Conservation (phyloP, 2,113 vertebrate species). For the Chascanopsetta lugubris region DNA sequence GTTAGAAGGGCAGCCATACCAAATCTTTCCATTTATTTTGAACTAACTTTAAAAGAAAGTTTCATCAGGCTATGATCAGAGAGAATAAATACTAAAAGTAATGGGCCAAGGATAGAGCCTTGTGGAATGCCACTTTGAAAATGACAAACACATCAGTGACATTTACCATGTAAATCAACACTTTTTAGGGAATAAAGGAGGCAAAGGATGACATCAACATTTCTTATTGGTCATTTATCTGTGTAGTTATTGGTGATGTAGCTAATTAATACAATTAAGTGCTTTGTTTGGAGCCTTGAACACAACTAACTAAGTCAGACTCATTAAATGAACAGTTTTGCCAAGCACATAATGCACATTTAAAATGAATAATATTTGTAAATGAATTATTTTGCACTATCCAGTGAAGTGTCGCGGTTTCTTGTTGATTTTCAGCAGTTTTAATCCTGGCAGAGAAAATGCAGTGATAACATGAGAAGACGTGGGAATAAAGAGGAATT, state of each 20-base stretch:
- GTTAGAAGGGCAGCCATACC: too few species aligned
- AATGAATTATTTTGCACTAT: too few species aligned
- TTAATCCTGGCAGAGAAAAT: conserved; percentile 24
- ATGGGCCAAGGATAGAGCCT: neutral
- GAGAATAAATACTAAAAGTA: neutral
- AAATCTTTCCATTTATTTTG: too few species aligned
- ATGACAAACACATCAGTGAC: neutral
- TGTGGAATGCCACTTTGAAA: conserved; percentile 4
- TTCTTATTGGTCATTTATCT: neutral
- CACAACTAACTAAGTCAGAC: too few species aligned
- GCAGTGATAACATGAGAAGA: conserved; percentile 3
- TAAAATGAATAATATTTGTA: too few species aligned
- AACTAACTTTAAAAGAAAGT: neutral
- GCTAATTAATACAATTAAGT: conserved; percentile 9
- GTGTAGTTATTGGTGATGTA: neutral
- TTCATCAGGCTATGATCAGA: conserved; percentile 4
- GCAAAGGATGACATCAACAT: neutral
- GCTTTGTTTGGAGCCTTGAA: conserved; percentile 27
- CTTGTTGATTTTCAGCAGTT: conserved; percentile 18
- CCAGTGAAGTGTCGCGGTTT: too few species aligned
- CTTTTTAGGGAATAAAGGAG: neutral
- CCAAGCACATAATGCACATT: too few species aligned
- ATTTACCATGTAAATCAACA: neutral
- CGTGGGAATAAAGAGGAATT: conserved; percentile 34
- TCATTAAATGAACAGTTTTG: too few species aligned